Percentiles rank a stretch among this genome's conserved stretches.
These are phyloP conservation scores for Gallinago paraguaiae DNA, from an alignment of 2,113 vertebrate species.

Conservation along the genomic window DNA sequence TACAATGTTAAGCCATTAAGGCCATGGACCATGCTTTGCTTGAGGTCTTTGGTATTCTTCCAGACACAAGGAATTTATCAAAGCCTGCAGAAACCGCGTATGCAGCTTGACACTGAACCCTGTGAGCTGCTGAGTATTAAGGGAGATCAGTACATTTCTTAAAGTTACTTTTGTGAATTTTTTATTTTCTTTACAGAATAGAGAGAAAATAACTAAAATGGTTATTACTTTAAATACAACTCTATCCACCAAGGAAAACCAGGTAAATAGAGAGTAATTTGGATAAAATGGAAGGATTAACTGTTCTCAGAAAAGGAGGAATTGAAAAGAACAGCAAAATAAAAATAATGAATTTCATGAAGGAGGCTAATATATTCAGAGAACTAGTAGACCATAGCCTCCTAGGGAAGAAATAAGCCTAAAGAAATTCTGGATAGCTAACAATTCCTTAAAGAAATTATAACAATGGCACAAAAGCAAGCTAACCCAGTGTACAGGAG, in stretches of 20 bases:
- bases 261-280: not conserved
- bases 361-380: not conserved
- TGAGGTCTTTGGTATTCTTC: not conserved
- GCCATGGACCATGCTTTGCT: not conserved
- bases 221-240: not conserved
- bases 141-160: not conserved
- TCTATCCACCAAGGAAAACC: not conserved
- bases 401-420: not conserved
- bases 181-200: not conserved
- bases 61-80: conserved; percentile 13
- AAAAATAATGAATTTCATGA: not conserved
- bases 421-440: not conserved
- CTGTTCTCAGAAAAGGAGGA: not conserved
- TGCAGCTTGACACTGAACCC: not conserved
- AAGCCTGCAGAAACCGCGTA: not conserved
- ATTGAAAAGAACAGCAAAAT: not conserved
- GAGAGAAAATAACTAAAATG: not conserved
- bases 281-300: not conserved
- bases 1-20: not conserved
- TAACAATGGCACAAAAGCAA: not conserved
- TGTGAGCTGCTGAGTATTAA: not conserved
- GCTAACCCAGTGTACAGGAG: not conserved
- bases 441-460: not conserved
- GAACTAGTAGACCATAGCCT: not conserved
- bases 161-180: not conserved